Percentiles rank a stretch among this genome's conserved stretches.
Conservation (phyloP, 2,797 vertebrate species). For the Darevskia nairensis region DNA sequence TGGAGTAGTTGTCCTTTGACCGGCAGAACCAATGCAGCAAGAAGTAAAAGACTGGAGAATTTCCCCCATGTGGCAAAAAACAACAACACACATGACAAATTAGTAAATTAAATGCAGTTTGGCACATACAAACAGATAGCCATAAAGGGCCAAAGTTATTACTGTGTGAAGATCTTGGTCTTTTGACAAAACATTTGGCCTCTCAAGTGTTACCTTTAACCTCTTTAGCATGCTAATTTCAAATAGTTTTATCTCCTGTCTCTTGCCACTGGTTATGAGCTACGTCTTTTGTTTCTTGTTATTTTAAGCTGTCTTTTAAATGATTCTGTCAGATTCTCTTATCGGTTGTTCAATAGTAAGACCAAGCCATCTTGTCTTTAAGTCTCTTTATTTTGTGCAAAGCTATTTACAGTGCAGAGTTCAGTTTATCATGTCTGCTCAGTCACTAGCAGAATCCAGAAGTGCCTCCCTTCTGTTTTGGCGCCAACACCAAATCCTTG, state of each 20-base stretch:
- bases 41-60: constrained; percentile 89
- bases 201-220: not conserved
- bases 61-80: constrained; percentile 37
- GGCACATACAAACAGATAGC: not conserved
- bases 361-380: no score
- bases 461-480: no score
- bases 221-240: not conserved
- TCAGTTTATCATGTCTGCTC: no score
- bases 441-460: no score
- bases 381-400: no score
- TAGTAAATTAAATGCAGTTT: not conserved
- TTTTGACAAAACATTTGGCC: not conserved
- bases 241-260: not conserved
- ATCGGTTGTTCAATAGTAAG: no score
- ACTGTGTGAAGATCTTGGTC: not conserved
- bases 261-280: not conserved
- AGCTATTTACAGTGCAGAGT: no score
- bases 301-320: not conserved
- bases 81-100: not conserved
- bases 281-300: no score
- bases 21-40: constrained; percentile 97
- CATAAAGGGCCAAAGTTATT: not conserved
- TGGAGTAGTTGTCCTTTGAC: constrained; percentile 95
- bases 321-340: not conserved
- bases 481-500: no score